Percentiles rank a stretch among this genome's conserved stretches.
These are phyloP conservation scores for Chloropsis hardwickii DNA, from an alignment of 2,113 vertebrate genomes.

Conservation along the genomic window DNA sequence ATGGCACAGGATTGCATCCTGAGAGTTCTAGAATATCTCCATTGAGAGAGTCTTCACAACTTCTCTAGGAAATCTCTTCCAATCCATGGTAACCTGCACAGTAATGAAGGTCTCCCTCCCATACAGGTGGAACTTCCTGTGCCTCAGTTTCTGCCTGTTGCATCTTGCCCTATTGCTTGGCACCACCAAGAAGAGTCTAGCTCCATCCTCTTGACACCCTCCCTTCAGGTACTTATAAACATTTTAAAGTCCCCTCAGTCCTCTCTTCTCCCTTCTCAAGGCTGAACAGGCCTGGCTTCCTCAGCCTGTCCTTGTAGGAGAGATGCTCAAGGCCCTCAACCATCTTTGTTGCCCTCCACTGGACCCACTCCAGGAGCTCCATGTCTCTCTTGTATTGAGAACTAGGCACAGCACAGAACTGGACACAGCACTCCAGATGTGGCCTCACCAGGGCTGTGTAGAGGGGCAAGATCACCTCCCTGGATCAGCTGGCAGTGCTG, in stretches of 20 bases:
- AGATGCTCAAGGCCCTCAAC: neutral
- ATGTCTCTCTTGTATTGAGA: neutral
- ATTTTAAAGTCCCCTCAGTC: neutral
- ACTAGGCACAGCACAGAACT: neutral
- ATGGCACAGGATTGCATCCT: neutral
- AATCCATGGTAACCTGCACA: neutral
- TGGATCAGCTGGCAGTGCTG: neutral
- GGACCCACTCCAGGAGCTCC: neutral
- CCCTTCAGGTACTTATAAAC: neutral
- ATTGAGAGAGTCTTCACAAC: neutral
- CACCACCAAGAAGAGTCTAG: accelerated
- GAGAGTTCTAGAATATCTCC: neutral
- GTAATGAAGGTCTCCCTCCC: neutral
- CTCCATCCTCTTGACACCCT: neutral
- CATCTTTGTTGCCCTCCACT: neutral
- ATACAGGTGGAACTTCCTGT: neutral
- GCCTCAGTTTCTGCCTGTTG: neutral
- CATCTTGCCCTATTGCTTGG: neutral
- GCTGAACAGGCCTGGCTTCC: neutral
- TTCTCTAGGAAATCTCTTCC: neutral
- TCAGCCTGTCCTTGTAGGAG: neutral
- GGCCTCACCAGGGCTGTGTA: neutral
- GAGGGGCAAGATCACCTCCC: neutral
- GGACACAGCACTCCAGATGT: neutral
- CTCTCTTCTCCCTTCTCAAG: neutral